A percentile compares a stretch with the other conserved stretches of the same genome.
Conservation (phyloP, 2,797 vertebrate genomes). For the Crenichthys baileyi region DNA sequence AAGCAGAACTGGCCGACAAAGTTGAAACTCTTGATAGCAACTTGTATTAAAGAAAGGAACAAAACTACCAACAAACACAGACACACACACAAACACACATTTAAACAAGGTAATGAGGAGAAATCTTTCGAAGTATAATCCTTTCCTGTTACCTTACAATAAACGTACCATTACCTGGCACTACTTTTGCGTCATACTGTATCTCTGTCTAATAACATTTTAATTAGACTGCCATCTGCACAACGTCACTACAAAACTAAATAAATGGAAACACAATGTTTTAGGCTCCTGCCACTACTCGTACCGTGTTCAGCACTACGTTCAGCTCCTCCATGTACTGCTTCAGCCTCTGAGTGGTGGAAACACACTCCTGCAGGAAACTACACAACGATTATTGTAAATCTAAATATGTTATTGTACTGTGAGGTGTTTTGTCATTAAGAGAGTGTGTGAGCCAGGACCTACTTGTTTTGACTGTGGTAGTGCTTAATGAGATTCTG, state of each 20-base stretch:
- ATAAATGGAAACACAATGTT: background rate
- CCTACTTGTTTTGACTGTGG: slow-evolving; percentile 88
- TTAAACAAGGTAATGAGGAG: background rate
- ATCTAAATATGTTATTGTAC: background rate
- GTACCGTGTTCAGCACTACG: slow-evolving; percentile 75
- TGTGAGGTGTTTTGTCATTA: background rate
- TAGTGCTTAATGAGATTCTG: slow-evolving; percentile 90
- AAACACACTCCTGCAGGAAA: slow-evolving; percentile 88
- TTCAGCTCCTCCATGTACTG: slow-evolving; percentile 84
- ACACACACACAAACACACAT: background rate
- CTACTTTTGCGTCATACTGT: background rate
- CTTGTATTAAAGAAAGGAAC: background rate
- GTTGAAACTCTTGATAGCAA: background rate
- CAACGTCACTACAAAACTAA: background rate
- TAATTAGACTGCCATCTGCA: background rate
- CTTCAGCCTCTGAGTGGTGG: slow-evolving; percentile 82
- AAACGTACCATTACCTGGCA: background rate
- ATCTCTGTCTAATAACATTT: background rate
- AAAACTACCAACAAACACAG: background rate
- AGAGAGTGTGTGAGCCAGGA: slow-evolving; percentile 4
- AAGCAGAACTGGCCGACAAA: background rate
- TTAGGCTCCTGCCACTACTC: background rate
- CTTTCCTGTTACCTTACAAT: background rate
- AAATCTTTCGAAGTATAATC: background rate
- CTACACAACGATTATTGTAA: slow-evolving; percentile 62